phyloP scores from a whole-genome alignment of 2,888 invertebrate species.

The Apodemia mormo region DNA sequence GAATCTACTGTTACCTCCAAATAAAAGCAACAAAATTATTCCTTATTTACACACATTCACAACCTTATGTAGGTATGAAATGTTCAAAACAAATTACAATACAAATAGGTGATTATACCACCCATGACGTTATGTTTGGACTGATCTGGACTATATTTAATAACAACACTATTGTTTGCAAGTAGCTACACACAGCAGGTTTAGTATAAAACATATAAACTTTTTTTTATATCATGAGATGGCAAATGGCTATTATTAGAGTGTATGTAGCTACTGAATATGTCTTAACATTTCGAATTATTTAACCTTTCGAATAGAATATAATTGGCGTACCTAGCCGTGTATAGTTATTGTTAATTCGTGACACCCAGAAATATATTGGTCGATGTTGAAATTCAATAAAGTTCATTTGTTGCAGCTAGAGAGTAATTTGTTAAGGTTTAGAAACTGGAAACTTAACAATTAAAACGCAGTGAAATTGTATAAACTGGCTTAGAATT shows the following conservation, averaged over 20 bases:
- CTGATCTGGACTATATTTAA: not conserved
- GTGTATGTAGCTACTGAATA: not conserved
- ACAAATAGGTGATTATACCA: slow-evolving; percentile 1
- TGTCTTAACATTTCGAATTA: slow-evolving; percentile 9
- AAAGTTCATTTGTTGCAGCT: slow-evolving; percentile 34
- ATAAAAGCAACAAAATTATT: no score
- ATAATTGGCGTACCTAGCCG: slow-evolving; percentile 6
- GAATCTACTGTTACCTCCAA: no score
- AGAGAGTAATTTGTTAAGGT: slow-evolving; percentile 30
- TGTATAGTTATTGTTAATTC: slow-evolving; percentile 38
- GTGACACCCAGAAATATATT: slow-evolving; percentile 38
- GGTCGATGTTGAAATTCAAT: slow-evolving; percentile 32
- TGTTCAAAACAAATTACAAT: not conserved
- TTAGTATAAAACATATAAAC: not conserved
- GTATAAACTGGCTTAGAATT: not conserved
- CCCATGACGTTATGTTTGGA: not conserved
- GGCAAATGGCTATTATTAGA: not conserved
- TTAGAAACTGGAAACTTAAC: slow-evolving; percentile 25
- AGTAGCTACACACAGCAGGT: not conserved
- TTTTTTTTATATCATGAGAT: no score
- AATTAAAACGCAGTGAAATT: not conserved
- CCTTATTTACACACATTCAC: no score
- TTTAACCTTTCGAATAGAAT: slow-evolving; percentile 16
- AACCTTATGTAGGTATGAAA: no score
- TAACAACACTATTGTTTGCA: not conserved